Evolutionary conservation across 2,113 vertebrate genomes (phyloP).

Genomic region (Ceratotherium simum): DNA sequence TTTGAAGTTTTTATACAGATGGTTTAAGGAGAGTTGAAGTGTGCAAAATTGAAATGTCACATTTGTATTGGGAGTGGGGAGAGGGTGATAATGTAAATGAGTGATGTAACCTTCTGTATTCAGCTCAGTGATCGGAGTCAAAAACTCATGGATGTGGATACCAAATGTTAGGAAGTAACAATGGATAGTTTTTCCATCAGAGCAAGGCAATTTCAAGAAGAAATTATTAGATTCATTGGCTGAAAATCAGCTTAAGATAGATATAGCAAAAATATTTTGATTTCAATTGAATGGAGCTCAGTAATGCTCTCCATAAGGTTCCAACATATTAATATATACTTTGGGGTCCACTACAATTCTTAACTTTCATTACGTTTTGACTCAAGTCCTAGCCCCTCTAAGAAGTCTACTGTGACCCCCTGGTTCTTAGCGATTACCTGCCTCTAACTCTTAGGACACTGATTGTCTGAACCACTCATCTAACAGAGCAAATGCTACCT

Average conservation of each 20-base stretch:
- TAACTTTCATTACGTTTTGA: background rate
- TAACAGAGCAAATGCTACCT: background rate
- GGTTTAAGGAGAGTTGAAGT: slow-evolving; percentile 89
- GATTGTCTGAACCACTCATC: background rate
- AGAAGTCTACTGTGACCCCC: background rate
- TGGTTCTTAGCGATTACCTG: background rate
- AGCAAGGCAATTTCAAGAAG: slow-evolving; percentile 79
- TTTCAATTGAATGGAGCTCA: slow-evolving; percentile 61
- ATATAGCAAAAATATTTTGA: slow-evolving; percentile 76
- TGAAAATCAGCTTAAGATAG: slow-evolving; percentile 78
- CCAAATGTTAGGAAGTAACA: slow-evolving; percentile 74
- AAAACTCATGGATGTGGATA: slow-evolving; percentile 85
- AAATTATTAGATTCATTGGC: slow-evolving; percentile 84
- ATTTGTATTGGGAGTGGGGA: slow-evolving; percentile 87
- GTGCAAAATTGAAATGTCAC: slow-evolving; percentile 91
- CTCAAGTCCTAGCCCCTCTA: background rate
- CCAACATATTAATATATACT: background rate
- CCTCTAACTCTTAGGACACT: background rate
- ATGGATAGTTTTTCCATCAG: slow-evolving; percentile 75
- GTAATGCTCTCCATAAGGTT: background rate
- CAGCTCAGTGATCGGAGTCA: slow-evolving; percentile 85
- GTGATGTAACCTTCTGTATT: slow-evolving; percentile 89
- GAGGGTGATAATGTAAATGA: slow-evolving; percentile 88
- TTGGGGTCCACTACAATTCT: background rate
- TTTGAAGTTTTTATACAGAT: slow-evolving; percentile 89